Percentiles rank a stretch among this genome's conserved stretches.
phyloP scores from a whole-genome alignment of 2,888 invertebrate genomes.

The Ophraella communa region DNA sequence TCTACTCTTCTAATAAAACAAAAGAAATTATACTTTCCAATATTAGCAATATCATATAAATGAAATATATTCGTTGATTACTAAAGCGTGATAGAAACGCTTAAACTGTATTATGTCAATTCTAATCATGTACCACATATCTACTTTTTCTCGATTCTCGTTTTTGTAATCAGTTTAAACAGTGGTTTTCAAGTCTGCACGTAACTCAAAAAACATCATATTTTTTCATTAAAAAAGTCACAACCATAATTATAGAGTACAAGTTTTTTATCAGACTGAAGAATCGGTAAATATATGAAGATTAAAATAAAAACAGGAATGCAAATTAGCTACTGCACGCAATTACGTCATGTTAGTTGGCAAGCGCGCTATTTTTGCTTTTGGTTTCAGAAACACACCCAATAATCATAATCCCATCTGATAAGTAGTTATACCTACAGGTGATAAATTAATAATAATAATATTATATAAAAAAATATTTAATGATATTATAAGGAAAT shows the following conservation, averaged over 20 bases:
- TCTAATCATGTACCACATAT: constrained; percentile 5
- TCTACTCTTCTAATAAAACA: too few species aligned
- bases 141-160: constrained; percentile 12
- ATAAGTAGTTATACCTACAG: constrained; percentile 43
- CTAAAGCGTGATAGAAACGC: neutral
- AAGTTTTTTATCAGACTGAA: constrained; percentile 23
- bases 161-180: constrained; percentile 23
- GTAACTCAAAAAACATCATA: constrained; percentile 26
- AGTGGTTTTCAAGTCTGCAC: constrained; percentile 28
- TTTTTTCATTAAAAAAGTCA: constrained; percentile 35
- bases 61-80: too few species aligned
- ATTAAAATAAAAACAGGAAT: constrained; percentile 47
- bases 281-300: constrained; percentile 31
- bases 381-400: constrained; percentile 49
- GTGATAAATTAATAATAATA: neutral
- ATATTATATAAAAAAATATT: neutral
- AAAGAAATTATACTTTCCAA: too few species aligned
- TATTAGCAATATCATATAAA: too few species aligned
- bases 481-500: neutral
- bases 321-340: constrained; percentile 53
- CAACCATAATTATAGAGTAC: constrained; percentile 32
- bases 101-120: neutral
- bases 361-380: constrained; percentile 48
- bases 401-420: constrained; percentile 59
- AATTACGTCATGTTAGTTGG: constrained; percentile 54